Conservation (phyloP, 2,888 invertebrate genomes). For the Cheilosia vulpina region DNA sequence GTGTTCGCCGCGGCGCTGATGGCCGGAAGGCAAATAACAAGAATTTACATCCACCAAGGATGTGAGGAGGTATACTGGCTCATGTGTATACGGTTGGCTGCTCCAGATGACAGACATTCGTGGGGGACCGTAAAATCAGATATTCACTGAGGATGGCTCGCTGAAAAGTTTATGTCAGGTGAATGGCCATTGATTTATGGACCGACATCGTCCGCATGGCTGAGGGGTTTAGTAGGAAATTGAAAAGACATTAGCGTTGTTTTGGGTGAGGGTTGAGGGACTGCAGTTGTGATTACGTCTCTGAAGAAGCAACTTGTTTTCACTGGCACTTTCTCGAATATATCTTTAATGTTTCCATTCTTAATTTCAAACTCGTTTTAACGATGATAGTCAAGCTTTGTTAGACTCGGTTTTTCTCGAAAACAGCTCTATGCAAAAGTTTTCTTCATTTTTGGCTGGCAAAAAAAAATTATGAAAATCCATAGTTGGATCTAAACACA, state of each 20-base stretch:
- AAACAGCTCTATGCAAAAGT: too few species aligned
- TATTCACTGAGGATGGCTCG: not conserved
- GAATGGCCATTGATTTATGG: constrained; percentile 32
- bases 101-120: constrained; percentile 29
- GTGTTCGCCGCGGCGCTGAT: not conserved
- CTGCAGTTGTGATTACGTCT: not conserved
- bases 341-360: too few species aligned
- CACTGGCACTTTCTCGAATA: too few species aligned
- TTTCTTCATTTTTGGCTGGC: too few species aligned
- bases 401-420: too few species aligned
- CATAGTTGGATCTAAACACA: too few species aligned
- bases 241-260: not conserved
- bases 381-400: too few species aligned
- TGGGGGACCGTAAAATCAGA: not conserved
- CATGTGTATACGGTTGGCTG: constrained; percentile 34
- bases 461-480: too few species aligned
- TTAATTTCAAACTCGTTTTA: too few species aligned
- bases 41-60: constrained; percentile 19
- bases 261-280: not conserved
- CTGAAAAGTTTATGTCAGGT: constrained; percentile 32
- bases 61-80: constrained; percentile 13
- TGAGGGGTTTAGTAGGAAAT: not conserved
- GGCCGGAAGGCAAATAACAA: constrained; percentile 21
- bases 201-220: not conserved
- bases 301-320: not conserved